phyloP scores from a whole-genome alignment of 2,888 invertebrate genomes.

The Macaria notata region DNA sequence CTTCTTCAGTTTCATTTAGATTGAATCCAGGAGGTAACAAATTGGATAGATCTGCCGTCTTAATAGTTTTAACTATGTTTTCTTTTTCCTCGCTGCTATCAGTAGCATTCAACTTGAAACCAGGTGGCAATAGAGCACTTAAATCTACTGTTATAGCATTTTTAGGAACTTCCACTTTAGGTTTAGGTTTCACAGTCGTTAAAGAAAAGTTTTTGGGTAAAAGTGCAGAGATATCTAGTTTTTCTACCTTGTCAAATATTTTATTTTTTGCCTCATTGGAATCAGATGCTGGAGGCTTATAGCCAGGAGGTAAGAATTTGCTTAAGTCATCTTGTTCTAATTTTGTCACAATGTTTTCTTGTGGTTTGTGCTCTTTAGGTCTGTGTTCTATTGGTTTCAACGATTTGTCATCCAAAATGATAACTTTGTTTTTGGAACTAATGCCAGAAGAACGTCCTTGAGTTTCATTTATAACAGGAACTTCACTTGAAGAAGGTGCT shows the following conservation, averaged over 20 bases:
- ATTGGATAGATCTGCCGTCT: conserved; percentile 79
- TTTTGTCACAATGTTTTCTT: conserved; percentile 70
- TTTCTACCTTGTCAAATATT: conserved; percentile 54
- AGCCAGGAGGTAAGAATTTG: conserved; percentile 86
- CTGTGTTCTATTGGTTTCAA: conserved; percentile 81
- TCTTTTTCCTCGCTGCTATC: conserved; percentile 44
- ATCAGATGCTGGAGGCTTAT: conserved; percentile 70
- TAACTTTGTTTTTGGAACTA: conserved; percentile 82
- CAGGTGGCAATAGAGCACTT: conserved; percentile 84
- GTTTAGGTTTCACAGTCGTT: conserved; percentile 57
- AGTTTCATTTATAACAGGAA: conserved; percentile 59
- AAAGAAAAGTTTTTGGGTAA: conserved; percentile 84
- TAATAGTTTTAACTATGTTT: conserved; percentile 47
- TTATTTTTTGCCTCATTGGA: conserved; percentile 53
- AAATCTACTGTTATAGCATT: conserved; percentile 72
- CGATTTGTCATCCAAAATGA: conserved; percentile 78
- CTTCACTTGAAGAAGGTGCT: conserved; percentile 42
- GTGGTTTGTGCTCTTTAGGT: conserved; percentile 62
- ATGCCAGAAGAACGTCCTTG: conserved; percentile 78
- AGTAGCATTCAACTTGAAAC: conserved; percentile 69
- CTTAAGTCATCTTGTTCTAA: conserved; percentile 81
- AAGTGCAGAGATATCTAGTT: conserved; percentile 80
- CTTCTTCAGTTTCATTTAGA: conserved; percentile 51
- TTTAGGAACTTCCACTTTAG: conserved; percentile 44
- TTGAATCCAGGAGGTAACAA: conserved; percentile 85